phyloP scores from a whole-genome alignment of 2,888 invertebrate species.

The Ptychoptera albimana region DNA sequence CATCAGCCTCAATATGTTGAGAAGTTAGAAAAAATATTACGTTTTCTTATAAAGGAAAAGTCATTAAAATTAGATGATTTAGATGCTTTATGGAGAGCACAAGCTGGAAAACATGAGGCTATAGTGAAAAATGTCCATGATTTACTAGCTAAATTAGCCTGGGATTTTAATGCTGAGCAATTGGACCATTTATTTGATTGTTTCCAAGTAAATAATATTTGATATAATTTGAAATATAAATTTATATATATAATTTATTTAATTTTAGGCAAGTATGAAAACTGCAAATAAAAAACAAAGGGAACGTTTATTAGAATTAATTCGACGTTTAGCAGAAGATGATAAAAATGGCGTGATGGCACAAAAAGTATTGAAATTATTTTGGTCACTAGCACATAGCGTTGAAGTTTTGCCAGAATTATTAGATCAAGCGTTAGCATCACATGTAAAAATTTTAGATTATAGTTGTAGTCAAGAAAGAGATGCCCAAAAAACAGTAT shows the following conservation, averaged over 20 bases:
- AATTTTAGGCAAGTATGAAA: conserved; percentile 70
- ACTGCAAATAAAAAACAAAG: conserved; percentile 91
- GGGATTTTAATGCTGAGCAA: conserved; percentile 97
- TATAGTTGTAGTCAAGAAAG: conserved; percentile 95
- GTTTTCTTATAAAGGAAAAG: conserved; percentile 90
- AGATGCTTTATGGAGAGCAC: conserved; percentile 93
- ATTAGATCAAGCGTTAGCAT: conserved; percentile 88
- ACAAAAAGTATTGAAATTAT: conserved; percentile 84
- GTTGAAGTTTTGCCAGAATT: conserved; percentile 94
- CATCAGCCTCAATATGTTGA: conserved; percentile 98
- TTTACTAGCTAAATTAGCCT: conserved; percentile 86
- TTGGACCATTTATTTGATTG: conserved; percentile 94
- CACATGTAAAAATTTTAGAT: conserved; percentile 93
- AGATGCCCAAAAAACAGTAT: conserved; percentile 87
- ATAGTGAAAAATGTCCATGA: conserved; percentile 98
- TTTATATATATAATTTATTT: background rate
- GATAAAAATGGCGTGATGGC: conserved; percentile 99
- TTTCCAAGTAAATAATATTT: conserved; percentile 55
- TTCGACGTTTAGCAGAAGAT: conserved; percentile 88
- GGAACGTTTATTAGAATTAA: conserved; percentile 87
- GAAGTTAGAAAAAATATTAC: conserved; percentile 89
- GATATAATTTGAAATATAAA: background rate
- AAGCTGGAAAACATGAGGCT: conserved; percentile 94
- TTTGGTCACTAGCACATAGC: conserved; percentile 94
- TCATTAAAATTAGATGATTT: conserved; percentile 79